Evolutionary conservation across 2,113 vertebrate species (phyloP).

Genomic region (Psammodynastes pulverulentus): DNA sequence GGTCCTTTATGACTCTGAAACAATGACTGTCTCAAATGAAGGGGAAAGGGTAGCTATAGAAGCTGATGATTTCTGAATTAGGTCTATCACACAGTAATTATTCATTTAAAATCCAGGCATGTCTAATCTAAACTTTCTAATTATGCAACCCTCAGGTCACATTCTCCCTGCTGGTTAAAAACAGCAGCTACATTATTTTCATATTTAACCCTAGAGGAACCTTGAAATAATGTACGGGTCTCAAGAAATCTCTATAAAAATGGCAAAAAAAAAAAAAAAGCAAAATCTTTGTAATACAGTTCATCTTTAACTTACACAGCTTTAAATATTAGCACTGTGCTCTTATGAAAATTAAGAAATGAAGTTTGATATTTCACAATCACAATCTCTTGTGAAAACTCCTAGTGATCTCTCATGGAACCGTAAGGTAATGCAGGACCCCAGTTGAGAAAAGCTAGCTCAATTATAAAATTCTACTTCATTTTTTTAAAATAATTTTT

Average conservation of each 20-base stretch:
- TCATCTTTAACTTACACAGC: not conserved
- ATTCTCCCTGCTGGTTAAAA: slow-evolving; percentile 64
- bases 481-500: too few relatives aligned
- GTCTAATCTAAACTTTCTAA: slow-evolving; percentile 64
- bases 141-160: slow-evolving; percentile 76
- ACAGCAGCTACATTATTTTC: not conserved
- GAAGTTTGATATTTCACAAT: not conserved
- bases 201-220: not conserved
- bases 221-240: not conserved
- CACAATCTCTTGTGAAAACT: not conserved
- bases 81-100: slow-evolving; percentile 71
- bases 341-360: not conserved
- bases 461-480: not conserved
- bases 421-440: not conserved
- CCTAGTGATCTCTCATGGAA: not conserved
- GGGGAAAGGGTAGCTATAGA: slow-evolving; percentile 46
- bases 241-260: not conserved
- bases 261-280: not conserved
- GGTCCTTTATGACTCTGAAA: slow-evolving; percentile 54
- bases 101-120: slow-evolving; percentile 67
- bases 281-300: not conserved
- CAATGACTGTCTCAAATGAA: slow-evolving; percentile 58
- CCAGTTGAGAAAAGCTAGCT: not conserved
- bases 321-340: not conserved
- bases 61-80: slow-evolving; percentile 60